A percentile compares a stretch with the other conserved stretches of the same genome.
phyloP scores from a whole-genome alignment of 2,797 vertebrate species.

The Bufotes viridis region DNA sequence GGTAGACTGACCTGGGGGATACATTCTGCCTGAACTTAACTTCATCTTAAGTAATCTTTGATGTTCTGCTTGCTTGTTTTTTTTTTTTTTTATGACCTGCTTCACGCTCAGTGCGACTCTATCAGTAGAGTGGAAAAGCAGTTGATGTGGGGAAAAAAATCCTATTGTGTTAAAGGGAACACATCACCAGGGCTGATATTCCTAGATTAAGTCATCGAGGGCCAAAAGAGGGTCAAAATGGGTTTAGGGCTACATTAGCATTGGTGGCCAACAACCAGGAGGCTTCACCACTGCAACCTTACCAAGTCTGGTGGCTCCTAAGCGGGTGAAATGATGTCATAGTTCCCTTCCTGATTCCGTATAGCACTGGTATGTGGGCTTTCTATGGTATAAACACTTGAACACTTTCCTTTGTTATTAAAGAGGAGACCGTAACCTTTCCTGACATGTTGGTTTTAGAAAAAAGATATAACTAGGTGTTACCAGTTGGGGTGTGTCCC shows the following conservation, averaged over 20 bases:
- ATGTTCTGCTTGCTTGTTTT: conserved; percentile 17
- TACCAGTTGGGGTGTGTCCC: no score
- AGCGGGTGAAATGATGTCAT: background rate
- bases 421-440: no score
- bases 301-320: background rate
- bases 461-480: no score
- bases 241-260: no score
- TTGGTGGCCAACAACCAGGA: no score
- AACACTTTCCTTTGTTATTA: no score
- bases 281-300: background rate
- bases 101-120: background rate
- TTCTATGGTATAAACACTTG: background rate
- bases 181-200: background rate
- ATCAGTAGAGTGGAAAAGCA: background rate
- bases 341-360: background rate
- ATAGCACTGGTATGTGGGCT: background rate
- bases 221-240: background rate
- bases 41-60: conserved; percentile 31
- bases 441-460: no score
- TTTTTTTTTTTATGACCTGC: background rate
- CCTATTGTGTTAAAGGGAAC: background rate
- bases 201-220: background rate
- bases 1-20: conserved; percentile 16
- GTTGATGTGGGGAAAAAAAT: no score
- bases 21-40: background rate